Evolutionary conservation across 2,888 invertebrate species (phyloP).

Genomic region (Morpho achilles): DNA sequence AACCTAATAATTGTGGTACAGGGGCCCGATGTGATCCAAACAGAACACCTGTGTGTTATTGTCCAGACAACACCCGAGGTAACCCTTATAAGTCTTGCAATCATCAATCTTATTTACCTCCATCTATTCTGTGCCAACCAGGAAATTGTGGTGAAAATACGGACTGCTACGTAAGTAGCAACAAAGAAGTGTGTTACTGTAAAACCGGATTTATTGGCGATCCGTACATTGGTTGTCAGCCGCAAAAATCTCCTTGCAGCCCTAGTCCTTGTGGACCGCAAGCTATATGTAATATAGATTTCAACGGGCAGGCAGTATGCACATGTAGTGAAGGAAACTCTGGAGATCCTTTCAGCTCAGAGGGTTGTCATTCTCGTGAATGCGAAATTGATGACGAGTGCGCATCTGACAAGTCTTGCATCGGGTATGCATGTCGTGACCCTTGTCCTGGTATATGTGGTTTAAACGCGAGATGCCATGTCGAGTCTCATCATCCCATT

Average conservation of each 20-base stretch:
- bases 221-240: slow-evolving; percentile 87
- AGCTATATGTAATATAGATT: slow-evolving; percentile 84
- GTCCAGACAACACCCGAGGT: slow-evolving; percentile 89
- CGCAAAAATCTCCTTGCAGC: slow-evolving; percentile 84
- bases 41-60: slow-evolving; percentile 89
- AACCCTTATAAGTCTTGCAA: slow-evolving; percentile 90
- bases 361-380: slow-evolving; percentile 88
- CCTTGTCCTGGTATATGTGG: slow-evolving; percentile 92
- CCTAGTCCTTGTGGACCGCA: slow-evolving; percentile 91
- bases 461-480: slow-evolving; percentile 84
- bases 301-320: slow-evolving; percentile 85
- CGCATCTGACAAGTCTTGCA: slow-evolving; percentile 84
- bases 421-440: slow-evolving; percentile 88
- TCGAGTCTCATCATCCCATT: slow-evolving; percentile 88
- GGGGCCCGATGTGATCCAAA: slow-evolving; percentile 90
- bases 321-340: slow-evolving; percentile 86
- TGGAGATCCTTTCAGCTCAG: slow-evolving; percentile 85
- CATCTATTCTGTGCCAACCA: slow-evolving; percentile 85
- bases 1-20: slow-evolving; percentile 88
- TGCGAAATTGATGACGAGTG: slow-evolving; percentile 91
- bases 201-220: slow-evolving; percentile 87
- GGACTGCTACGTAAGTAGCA: slow-evolving; percentile 90
- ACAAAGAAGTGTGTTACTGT: slow-evolving; percentile 92
- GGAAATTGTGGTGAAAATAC: slow-evolving; percentile 91
- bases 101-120: slow-evolving; percentile 73